Percentiles rank a stretch among this genome's conserved stretches.
phyloP scores from a whole-genome alignment of 2,888 invertebrate species.

The Achlya flavicornis region DNA sequence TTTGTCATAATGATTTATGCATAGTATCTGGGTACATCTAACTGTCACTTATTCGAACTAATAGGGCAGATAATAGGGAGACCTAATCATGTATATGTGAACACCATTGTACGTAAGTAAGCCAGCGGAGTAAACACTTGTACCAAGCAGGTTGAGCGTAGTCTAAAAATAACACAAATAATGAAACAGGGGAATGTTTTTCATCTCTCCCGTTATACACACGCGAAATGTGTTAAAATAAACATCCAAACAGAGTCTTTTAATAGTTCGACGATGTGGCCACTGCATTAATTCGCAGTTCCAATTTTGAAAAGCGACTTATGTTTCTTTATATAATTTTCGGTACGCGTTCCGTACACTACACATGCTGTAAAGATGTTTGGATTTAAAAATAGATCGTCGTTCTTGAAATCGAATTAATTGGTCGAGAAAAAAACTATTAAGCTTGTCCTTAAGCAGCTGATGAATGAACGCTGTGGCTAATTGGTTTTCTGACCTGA shows the following conservation, averaged over 20 bases:
- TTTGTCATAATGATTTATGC: constrained; percentile 61
- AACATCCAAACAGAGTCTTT: constrained; percentile 78
- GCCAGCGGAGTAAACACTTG: constrained; percentile 75
- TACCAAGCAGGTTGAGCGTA: constrained; percentile 76
- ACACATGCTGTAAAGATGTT: constrained; percentile 68
- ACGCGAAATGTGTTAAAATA: constrained; percentile 83
- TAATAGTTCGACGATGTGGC: constrained; percentile 79
- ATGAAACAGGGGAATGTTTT: constrained; percentile 83
- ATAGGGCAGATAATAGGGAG: constrained; percentile 47
- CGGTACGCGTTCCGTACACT: constrained; percentile 51
- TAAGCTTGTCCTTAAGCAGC: constrained; percentile 52
- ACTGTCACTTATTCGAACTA: constrained; percentile 28
- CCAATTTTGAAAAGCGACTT: constrained; percentile 66
- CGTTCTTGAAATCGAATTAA: constrained; percentile 50
- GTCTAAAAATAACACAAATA: constrained; percentile 81
- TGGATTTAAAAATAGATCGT: constrained; percentile 53
- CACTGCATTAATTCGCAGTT: constrained; percentile 76
- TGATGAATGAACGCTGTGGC: constrained; percentile 59
- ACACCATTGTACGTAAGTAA: constrained; percentile 74
- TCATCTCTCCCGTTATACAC: constrained; percentile 80
- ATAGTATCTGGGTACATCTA: constrained; percentile 23
- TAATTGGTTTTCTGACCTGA: constrained; percentile 66
- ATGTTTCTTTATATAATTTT: constrained; percentile 63
- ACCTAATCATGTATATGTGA: constrained; percentile 68
- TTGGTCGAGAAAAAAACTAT: constrained; percentile 41